Evolutionary conservation across 1,140 invertebrate species (phyloP).

Genomic region (Papilio glaucus): DNA sequence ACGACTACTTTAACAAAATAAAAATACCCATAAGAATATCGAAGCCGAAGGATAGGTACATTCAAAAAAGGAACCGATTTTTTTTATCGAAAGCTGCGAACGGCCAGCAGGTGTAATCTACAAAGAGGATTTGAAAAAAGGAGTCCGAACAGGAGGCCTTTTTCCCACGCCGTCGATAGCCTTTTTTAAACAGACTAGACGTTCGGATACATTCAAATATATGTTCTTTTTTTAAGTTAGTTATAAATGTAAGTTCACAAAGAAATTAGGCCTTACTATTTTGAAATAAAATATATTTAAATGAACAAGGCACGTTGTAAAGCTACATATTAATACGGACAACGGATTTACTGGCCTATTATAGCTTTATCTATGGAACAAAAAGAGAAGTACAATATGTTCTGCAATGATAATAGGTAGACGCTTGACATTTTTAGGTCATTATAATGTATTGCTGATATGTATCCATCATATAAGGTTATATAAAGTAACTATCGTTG

Average conservation of each 20-base stretch:
- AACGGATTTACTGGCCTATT: too few relatives aligned
- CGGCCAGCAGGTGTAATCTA: slow-evolving; percentile 79
- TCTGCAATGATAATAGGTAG: too few relatives aligned
- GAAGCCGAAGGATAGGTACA: slow-evolving; percentile 59
- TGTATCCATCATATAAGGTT: too few relatives aligned
- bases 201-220: slow-evolving; percentile 43
- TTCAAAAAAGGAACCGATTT: slow-evolving; percentile 72
- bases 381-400: too few relatives aligned
- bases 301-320: neutral
- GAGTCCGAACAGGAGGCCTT: slow-evolving; percentile 77
- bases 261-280: slow-evolving; percentile 21
- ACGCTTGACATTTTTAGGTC: too few relatives aligned
- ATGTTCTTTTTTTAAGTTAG: slow-evolving; percentile 19
- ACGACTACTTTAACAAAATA: slow-evolving; percentile 78
- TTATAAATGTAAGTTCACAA: slow-evolving; percentile 23
- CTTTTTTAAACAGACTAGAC: slow-evolving; percentile 50
- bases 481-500: too few relatives aligned
- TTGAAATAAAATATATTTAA: neutral
- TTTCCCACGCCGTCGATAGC: slow-evolving; percentile 77
- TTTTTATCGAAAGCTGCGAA: slow-evolving; percentile 81
- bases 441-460: too few relatives aligned
- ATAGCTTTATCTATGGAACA: too few relatives aligned
- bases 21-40: slow-evolving; percentile 66
- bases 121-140: slow-evolving; percentile 78
- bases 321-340: too few relatives aligned